Conservation (phyloP, 2,888 invertebrate genomes). For the Mythimna impura region DNA sequence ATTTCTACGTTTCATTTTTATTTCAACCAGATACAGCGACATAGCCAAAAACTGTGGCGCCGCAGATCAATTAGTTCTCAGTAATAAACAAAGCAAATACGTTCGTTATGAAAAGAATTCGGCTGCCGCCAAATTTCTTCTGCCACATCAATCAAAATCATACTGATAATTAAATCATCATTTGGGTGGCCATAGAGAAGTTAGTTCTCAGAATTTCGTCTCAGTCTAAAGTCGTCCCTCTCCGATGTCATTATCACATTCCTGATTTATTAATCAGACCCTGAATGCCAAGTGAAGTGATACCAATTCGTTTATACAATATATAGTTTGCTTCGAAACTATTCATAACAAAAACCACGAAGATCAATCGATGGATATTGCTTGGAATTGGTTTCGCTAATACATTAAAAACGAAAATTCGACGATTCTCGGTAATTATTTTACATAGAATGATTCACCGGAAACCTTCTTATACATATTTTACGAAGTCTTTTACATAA, state of each 20-base stretch:
- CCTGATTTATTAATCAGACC: slow-evolving; percentile 89
- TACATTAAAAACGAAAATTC: background rate
- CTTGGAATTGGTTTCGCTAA: background rate
- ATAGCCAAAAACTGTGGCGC: slow-evolving; percentile 87
- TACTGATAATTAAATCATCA: slow-evolving; percentile 91
- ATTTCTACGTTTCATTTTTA: slow-evolving; percentile 23
- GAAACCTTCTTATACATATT: slow-evolving; percentile 4
- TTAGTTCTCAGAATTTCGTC: slow-evolving; percentile 83
- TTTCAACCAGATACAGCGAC: slow-evolving; percentile 57
- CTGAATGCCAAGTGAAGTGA: slow-evolving; percentile 64
- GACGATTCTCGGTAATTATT: background rate
- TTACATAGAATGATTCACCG: background rate
- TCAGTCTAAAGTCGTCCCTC: slow-evolving; percentile 55
- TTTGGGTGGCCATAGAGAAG: slow-evolving; percentile 90
- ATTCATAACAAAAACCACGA: slow-evolving; percentile 28
- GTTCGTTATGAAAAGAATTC: slow-evolving; percentile 87
- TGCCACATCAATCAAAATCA: slow-evolving; percentile 90
- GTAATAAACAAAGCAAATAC: slow-evolving; percentile 89
- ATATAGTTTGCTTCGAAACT: slow-evolving; percentile 16
- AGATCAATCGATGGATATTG: slow-evolving; percentile 2
- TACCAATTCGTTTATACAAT: slow-evolving; percentile 21
- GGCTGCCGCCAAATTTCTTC: slow-evolving; percentile 85
- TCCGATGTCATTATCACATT: slow-evolving; percentile 87
- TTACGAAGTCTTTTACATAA: background rate
- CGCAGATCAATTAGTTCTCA: slow-evolving; percentile 88